Percentiles rank a stretch among this genome's conserved stretches.
Evolutionary conservation across 2,113 vertebrate genomes (phyloP).

Genomic region (Sapajus apella): DNA sequence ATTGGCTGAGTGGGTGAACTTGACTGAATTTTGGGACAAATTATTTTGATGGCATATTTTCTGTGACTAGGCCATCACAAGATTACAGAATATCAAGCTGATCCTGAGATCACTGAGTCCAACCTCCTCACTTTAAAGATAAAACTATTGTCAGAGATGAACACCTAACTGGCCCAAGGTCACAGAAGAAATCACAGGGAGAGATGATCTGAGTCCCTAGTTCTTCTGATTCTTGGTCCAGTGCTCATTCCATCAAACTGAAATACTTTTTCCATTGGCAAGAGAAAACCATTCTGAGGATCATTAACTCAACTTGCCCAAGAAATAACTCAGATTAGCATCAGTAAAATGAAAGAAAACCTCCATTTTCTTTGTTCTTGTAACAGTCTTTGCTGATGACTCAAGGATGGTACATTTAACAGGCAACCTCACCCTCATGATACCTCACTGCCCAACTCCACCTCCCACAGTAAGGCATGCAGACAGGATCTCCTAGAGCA

Average conservation of each 20-base stretch:
- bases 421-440: not conserved
- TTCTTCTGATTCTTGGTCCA: not conserved
- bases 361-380: slow-evolving; percentile 27
- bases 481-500: slow-evolving; percentile 1
- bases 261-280: slow-evolving; percentile 9
- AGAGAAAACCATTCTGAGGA: not conserved
- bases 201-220: not conserved
- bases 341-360: not conserved
- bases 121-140: slow-evolving; percentile 1
- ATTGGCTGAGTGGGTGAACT: not conserved
- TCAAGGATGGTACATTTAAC: not conserved
- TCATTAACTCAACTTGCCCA: not conserved
- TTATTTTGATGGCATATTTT: not conserved
- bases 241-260: not conserved
- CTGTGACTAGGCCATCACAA: not conserved
- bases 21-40: not conserved
- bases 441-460: not conserved
- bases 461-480: not conserved
- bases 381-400: not conserved
- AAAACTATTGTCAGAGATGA: slow-evolving; percentile 17
- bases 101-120: not conserved
- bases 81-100: not conserved
- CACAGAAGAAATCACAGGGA: slow-evolving; percentile 12
- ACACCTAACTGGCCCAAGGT: not conserved
- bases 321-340: not conserved